phyloP scores from a whole-genome alignment of 1,140 invertebrate genomes.

The Anastrepha ludens region DNA sequence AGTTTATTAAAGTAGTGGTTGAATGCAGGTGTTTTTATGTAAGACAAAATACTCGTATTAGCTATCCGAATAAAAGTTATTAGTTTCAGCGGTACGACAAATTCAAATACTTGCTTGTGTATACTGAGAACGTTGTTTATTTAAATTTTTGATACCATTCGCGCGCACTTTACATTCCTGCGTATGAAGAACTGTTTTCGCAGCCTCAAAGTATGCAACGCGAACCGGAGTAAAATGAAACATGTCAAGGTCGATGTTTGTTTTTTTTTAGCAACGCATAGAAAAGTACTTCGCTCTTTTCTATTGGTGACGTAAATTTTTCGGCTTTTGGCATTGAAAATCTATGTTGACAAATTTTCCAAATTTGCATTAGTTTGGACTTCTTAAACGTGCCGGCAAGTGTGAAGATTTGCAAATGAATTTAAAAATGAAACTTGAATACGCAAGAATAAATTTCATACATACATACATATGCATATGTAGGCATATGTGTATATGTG shows the following conservation, averaged over 20 bases:
- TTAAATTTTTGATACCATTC: background rate
- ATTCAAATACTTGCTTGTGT: too few relatives aligned
- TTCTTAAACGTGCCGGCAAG: too few relatives aligned
- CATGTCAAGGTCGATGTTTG: constrained; percentile 7
- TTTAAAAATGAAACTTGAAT: too few relatives aligned
- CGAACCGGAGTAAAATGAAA: too few relatives aligned
- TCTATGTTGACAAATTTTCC: constrained; percentile 6
- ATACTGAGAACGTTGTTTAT: background rate
- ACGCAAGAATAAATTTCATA: too few relatives aligned
- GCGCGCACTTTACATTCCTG: background rate
- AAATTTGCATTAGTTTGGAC: background rate
- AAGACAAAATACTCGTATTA: background rate
- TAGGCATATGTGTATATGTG: too few relatives aligned
- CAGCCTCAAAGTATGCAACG: constrained; percentile 1
- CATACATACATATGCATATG: too few relatives aligned
- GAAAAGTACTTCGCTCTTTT: background rate
- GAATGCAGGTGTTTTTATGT: background rate
- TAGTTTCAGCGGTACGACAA: too few relatives aligned
- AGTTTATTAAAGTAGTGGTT: background rate
- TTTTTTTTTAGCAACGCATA: background rate
- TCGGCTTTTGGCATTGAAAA: constrained; percentile 16
- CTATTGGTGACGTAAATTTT: background rate
- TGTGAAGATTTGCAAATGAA: too few relatives aligned
- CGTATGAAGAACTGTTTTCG: background rate
- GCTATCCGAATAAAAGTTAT: background rate